Conservation (phyloP, 2,888 invertebrate species). For the Athrips mouffetella region DNA sequence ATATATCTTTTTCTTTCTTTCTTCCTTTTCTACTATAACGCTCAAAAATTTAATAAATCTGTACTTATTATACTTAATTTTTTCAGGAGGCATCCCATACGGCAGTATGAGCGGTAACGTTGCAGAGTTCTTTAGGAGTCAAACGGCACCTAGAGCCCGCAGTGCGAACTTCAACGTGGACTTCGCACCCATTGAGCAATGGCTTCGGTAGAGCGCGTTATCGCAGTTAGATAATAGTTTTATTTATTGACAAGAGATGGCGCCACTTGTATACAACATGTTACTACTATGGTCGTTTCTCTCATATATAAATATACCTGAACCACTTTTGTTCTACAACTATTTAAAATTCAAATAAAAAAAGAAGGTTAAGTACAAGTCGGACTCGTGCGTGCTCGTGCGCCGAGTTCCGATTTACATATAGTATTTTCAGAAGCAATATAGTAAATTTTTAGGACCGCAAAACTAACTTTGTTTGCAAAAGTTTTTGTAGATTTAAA, state of each 20-base stretch:
- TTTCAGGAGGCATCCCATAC: conserved; percentile 80
- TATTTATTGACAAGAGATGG: conserved; percentile 4
- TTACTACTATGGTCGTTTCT: too few species aligned
- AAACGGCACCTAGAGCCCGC: conserved; percentile 47
- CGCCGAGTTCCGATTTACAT: too few species aligned
- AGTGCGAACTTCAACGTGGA: conserved; percentile 35
- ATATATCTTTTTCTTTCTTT: too few species aligned
- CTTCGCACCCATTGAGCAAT: conserved; percentile 58
- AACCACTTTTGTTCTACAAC: too few species aligned
- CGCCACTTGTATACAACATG: background rate
- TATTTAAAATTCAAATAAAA: too few species aligned
- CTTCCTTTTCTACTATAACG: background rate
- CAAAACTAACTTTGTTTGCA: too few species aligned
- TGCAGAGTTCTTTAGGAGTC: conserved; percentile 61
- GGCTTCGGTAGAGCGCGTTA: conserved; percentile 51
- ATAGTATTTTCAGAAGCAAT: too few species aligned
- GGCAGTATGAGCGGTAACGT: conserved; percentile 80
- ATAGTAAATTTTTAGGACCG: too few species aligned
- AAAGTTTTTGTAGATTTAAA: too few species aligned
- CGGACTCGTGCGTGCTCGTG: too few species aligned
- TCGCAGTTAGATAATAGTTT: conserved; percentile 9
- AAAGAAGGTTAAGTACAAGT: too few species aligned
- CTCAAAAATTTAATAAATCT: background rate
- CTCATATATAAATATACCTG: too few species aligned
- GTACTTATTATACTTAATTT: background rate